Evolutionary conservation across 2,113 vertebrate genomes (phyloP).

Genomic region (Sminthopsis crassicaudata): DNA sequence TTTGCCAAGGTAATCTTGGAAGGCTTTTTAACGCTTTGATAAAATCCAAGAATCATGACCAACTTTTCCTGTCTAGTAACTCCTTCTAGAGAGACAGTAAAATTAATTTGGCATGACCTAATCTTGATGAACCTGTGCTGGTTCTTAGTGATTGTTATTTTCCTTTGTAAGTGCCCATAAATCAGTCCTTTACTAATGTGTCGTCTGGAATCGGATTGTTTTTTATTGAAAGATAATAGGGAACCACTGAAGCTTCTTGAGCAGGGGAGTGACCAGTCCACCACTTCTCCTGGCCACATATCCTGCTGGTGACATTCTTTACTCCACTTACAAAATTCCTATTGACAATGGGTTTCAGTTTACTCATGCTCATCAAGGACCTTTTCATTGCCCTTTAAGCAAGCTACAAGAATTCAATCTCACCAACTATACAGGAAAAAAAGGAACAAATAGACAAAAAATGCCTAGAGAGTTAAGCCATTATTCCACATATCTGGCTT

Average conservation of each 20-base stretch:
- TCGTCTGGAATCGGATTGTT: neutral
- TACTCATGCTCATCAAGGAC: neutral
- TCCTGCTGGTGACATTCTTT: neutral
- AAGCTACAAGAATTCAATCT: neutral
- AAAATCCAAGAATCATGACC: neutral
- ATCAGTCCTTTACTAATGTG: neutral
- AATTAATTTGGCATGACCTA: neutral
- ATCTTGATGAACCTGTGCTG: neutral
- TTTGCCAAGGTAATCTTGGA: neutral
- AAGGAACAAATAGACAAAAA: neutral
- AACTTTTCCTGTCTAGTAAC: neutral
- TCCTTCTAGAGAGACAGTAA: neutral
- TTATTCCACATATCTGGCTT: neutral
- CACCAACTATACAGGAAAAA: neutral
- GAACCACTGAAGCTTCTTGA: neutral
- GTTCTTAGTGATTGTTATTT: neutral
- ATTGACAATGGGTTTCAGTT: neutral
- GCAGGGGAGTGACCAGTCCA: neutral
- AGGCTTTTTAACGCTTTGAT: neutral
- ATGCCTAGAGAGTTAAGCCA: neutral
- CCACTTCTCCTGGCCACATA: neutral
- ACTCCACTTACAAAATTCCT: neutral
- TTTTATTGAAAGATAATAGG: neutral
- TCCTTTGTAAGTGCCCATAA: neutral
- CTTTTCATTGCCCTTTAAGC: neutral